A percentile compares a stretch with the other conserved stretches of the same genome.
phyloP scores from a whole-genome alignment of 2,888 invertebrate species.

The Watsonalla binaria region DNA sequence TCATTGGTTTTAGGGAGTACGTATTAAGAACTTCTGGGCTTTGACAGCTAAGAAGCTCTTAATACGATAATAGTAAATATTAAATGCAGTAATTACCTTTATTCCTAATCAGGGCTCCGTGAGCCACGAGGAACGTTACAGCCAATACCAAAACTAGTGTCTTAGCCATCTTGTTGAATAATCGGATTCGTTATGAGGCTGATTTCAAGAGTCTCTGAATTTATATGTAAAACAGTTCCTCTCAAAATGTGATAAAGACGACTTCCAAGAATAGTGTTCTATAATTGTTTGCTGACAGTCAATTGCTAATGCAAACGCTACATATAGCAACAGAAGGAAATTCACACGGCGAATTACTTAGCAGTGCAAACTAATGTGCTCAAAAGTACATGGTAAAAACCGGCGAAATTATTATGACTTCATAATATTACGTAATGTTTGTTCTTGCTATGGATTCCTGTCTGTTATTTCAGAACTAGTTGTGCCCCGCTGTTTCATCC shows the following conservation, averaged over 20 bases:
- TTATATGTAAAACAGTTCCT: conserved; percentile 37
- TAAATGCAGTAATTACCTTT: conserved; percentile 15
- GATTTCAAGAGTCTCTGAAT: conserved; percentile 19
- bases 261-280: conserved; percentile 49
- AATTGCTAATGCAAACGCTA: conserved; percentile 41
- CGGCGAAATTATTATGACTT: conserved; percentile 20
- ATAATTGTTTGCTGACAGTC: conserved; percentile 20
- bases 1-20: too few species aligned
- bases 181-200: conserved; percentile 30
- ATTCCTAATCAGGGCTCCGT: conserved; percentile 30
- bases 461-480: background rate
- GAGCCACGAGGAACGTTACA: conserved; percentile 25
- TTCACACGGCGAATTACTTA: conserved; percentile 31
- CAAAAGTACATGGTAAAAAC: conserved; percentile 18
- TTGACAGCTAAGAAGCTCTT: too few species aligned
- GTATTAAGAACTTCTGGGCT: too few species aligned
- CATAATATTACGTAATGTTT: conserved; percentile 23
- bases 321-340: conserved; percentile 35
- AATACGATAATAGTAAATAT: too few species aligned
- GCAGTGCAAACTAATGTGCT: conserved; percentile 24
- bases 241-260: conserved; percentile 15
- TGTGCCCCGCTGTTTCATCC: too few species aligned
- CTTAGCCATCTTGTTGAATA: conserved; percentile 32
- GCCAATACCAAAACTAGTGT: conserved; percentile 25
- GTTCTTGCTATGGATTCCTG: background rate